These are phyloP conservation scores for Watsonalla binaria DNA, from an alignment of 2,888 invertebrate genomes.

Conservation along the genomic window DNA sequence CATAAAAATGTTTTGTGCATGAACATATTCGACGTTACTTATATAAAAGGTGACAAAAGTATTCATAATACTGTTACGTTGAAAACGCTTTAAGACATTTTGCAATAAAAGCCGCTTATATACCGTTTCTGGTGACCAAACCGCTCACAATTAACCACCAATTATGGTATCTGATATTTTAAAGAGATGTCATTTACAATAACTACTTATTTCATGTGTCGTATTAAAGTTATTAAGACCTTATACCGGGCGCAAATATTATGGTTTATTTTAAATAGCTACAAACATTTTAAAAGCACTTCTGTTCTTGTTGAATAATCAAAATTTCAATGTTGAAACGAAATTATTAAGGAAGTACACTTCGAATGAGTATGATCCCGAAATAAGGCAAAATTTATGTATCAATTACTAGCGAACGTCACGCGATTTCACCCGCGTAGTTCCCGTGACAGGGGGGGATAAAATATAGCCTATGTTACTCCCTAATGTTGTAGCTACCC, in stretches of 20 bases:
- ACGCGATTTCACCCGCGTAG: no score
- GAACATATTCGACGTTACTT: neutral
- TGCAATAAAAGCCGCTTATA: neutral
- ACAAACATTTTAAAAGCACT: no score
- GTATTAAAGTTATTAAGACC: neutral
- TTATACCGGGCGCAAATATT: neutral
- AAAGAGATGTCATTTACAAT: neutral
- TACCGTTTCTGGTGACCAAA: neutral
- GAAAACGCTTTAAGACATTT: neutral
- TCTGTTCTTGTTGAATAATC: no score
- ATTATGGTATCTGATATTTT: neutral
- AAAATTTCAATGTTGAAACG: no score
- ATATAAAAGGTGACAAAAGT: neutral
- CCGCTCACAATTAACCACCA: neutral
- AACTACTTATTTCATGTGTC: neutral
- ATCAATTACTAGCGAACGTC: no score
- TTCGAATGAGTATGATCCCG: no score
- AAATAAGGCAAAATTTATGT: no score
- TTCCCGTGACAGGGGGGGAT: no score
- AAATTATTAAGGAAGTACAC: no score
- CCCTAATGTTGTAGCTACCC: no score
- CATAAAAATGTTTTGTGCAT: neutral
- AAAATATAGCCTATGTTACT: no score
- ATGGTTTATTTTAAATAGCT: no score
- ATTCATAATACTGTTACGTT: neutral